These are phyloP conservation scores for Rotaria magnacalcarata DNA, from an alignment of 2,888 invertebrate species.

Conservation along the genomic window DNA sequence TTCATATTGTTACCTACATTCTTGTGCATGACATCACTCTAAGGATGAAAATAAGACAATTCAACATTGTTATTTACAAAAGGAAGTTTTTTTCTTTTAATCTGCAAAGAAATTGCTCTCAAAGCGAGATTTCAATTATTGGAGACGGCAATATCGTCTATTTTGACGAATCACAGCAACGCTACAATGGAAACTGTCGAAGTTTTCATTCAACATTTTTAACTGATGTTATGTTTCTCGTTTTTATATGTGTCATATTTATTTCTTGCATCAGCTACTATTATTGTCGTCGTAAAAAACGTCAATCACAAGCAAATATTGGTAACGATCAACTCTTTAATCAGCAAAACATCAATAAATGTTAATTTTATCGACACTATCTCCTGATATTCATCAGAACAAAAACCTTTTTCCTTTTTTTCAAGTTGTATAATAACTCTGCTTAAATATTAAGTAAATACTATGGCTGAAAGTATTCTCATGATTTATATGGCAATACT, in stretches of 20 bases:
- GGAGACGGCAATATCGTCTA: background rate
- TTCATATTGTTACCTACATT: too few species aligned
- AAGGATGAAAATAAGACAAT: background rate
- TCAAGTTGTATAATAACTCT: background rate
- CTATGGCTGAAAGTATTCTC: background rate
- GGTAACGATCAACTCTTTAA: background rate
- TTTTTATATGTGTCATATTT: background rate
- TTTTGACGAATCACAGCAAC: background rate
- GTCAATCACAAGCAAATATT: background rate
- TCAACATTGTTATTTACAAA: too few species aligned
- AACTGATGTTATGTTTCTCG: background rate
- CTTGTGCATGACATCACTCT: background rate
- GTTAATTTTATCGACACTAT: background rate
- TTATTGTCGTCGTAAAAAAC: background rate
- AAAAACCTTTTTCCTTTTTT: background rate
- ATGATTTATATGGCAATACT: too few species aligned
- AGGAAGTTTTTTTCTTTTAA: background rate
- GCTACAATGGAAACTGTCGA: background rate
- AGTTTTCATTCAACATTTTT: background rate
- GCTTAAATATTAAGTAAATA: background rate
- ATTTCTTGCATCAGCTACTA: background rate
- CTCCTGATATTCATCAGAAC: background rate
- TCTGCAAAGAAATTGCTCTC: background rate
- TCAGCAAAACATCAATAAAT: background rate
- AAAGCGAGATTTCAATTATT: background rate